Conservation (phyloP, 2,113 vertebrate species). For the Marmota monax region DNA sequence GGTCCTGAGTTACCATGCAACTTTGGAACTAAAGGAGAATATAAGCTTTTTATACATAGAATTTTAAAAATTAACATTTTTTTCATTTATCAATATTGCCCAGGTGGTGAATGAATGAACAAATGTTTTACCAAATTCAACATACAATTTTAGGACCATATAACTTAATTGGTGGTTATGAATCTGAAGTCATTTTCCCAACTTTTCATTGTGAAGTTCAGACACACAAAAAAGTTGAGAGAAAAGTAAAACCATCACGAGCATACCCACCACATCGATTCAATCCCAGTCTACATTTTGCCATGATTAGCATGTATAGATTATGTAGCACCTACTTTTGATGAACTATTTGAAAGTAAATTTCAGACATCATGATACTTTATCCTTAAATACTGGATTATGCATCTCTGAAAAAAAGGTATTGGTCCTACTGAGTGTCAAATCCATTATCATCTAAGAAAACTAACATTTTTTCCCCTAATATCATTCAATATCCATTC, state of each 20-base stretch:
- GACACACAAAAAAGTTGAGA: not conserved
- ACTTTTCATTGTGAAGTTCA: not conserved
- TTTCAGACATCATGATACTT: not conserved
- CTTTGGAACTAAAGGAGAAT: not conserved
- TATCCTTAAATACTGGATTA: not conserved
- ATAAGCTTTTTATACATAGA: not conserved
- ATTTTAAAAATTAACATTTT: not conserved
- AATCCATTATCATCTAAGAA: not conserved
- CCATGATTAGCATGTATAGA: not conserved
- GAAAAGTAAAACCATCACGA: not conserved
- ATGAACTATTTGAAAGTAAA: not conserved
- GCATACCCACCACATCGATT: not conserved
- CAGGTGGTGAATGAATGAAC: not conserved
- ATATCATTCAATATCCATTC: not conserved
- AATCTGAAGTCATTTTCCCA: not conserved
- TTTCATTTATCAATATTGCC: not conserved
- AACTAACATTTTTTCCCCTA: not conserved
- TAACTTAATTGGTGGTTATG: not conserved
- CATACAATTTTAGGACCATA: not conserved
- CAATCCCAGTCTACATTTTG: not conserved
- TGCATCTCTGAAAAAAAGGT: not conserved
- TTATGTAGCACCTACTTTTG: not conserved
- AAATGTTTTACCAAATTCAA: not conserved
- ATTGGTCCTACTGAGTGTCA: not conserved
- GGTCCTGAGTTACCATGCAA: not conserved